Conservation (phyloP, 2,113 vertebrate species). For the Chaetodon trifascialis region DNA sequence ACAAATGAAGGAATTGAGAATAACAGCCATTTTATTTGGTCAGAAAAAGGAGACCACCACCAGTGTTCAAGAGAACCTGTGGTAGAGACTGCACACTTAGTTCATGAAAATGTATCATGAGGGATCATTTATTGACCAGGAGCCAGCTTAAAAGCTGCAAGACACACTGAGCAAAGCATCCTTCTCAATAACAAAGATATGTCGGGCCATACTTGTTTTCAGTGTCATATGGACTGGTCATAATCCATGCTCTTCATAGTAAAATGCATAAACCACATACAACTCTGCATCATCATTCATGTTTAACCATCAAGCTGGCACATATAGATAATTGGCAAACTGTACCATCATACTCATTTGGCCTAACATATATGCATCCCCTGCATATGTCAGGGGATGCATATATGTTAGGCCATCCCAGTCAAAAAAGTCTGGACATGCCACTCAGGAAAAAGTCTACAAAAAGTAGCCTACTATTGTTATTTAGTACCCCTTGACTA, state of each 20-base stretch:
- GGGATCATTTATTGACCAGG: not conserved
- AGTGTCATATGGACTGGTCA: not conserved
- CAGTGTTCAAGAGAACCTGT: not conserved
- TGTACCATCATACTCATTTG: not conserved
- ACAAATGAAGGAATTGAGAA: not conserved
- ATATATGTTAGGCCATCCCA: no score
- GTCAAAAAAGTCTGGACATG: no score
- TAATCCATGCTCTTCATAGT: not conserved
- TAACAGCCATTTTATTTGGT: not conserved
- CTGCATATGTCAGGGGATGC: no score
- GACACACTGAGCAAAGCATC: not conserved
- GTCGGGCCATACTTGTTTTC: not conserved
- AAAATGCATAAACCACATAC: not conserved
- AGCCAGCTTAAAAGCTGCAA: no score
- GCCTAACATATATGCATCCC: no score
- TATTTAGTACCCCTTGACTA: no score
- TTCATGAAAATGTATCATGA: no score
- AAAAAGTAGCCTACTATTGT: no score
- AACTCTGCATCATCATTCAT: not conserved
- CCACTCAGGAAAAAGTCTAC: no score
- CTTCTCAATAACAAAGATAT: not conserved
- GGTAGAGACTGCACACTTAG: not conserved
- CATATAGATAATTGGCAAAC: not conserved
- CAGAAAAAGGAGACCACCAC: not conserved
- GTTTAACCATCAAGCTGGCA: not conserved